phyloP scores from a whole-genome alignment of 2,113 vertebrate genomes.

The Pycnonotus jocosus region DNA sequence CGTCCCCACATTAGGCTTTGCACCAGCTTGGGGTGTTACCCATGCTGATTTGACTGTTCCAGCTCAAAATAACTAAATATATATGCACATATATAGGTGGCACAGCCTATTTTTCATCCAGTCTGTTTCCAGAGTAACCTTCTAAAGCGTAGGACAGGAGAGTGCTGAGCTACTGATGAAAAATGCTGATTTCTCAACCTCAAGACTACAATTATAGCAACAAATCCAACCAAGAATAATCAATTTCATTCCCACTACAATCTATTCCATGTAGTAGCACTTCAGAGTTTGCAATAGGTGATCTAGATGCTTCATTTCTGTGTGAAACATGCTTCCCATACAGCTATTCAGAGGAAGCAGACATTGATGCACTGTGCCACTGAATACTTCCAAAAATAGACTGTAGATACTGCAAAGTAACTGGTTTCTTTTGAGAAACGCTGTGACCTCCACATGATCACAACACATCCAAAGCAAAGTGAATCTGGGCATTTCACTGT shows the following conservation, averaged over 20 bases:
- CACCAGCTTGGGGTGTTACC: background rate
- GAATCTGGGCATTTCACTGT: background rate
- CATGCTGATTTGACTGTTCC: background rate
- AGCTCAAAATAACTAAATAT: background rate
- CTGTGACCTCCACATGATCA: background rate
- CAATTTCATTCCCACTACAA: background rate
- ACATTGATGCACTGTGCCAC: background rate
- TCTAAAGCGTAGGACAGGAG: background rate
- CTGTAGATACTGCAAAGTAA: background rate
- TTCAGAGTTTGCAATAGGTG: background rate
- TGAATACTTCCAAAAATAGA: background rate
- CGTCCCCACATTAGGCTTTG: background rate
- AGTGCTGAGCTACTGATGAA: background rate
- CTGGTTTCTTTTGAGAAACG: background rate
- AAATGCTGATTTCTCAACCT: background rate
- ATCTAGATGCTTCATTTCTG: background rate
- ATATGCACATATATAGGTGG: background rate
- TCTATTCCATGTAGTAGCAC: background rate
- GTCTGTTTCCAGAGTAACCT: conserved; percentile 1
- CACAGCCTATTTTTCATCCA: background rate
- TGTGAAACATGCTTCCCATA: background rate
- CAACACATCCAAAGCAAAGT: background rate
- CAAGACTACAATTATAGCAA: background rate
- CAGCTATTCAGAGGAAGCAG: background rate
- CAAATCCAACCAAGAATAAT: background rate